Evolutionary conservation across 1,140 invertebrate genomes (phyloP), one percentile per base, ranked within the genome.

Genomic region (Drosophila watanabei): DNA sequence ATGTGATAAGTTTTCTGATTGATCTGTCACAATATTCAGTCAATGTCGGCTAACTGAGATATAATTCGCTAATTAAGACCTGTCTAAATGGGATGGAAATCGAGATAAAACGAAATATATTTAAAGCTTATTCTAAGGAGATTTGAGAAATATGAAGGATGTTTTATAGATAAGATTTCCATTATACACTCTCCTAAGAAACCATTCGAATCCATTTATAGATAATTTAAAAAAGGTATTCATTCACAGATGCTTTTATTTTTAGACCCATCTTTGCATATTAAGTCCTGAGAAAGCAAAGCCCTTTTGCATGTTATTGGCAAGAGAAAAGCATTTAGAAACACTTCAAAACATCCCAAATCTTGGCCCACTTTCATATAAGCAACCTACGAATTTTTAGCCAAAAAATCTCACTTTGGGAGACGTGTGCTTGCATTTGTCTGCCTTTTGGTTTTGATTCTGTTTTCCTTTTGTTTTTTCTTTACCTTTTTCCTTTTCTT

Each of bases 341-440:
- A 24, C 39, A 56, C 56, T 75, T 77, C 41, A 45, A 18, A 61
- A 10, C 18, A 33, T 32, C 33, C 48, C 32, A 9, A 13, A 35
- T 35, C 5, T 37, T 32, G 8, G 24, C n/a, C 20, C n/a, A 48
- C n/a, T 43, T 37, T 8, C 33, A 43, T 57, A 62, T 24, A 4
- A 20, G n/a, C 57, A 52, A 62, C 20, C 49, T 63, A 57, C 41
- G 35, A 63, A 58, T 69, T 54, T 64, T 54, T 28, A 35, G 43
- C 14, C 54, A 37, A 76, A 78, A 45, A 70, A 43, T 37, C 20
- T n/a, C 28, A 58, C 51, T 46, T 49, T 24, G 49, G 58, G 59
- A 54, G 75, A 87, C 80, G 84, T 87, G 84, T 78, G 72, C 62
- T 51, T 64, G 80, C 72, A 80, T 87, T 68, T 86, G 71, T 30